Conservation (phyloP, 2,797 vertebrate genomes). For the Phrynocephalus guinanensis region DNA sequence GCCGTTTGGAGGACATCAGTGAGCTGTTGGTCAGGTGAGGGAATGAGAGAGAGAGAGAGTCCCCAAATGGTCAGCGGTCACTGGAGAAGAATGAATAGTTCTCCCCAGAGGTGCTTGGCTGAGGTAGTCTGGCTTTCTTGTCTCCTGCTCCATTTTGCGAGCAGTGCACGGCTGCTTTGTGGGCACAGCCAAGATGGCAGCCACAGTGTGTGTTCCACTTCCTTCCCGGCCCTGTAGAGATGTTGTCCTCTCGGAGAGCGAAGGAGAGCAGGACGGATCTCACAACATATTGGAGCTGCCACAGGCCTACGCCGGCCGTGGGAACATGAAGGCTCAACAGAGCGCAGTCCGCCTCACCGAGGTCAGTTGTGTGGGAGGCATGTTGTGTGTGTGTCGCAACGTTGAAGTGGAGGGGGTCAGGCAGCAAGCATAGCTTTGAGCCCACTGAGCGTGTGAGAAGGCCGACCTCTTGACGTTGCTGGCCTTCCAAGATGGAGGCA, state of each 20-base stretch:
- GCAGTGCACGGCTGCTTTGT: background rate
- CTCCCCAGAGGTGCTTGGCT: background rate
- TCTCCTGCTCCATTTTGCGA: background rate
- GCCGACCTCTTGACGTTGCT: background rate
- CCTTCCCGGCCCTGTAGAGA: slow-evolving; percentile 76
- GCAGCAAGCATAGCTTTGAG: no score
- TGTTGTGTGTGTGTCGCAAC: background rate
- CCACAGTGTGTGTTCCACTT: background rate
- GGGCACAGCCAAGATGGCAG: background rate
- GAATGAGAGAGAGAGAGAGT: background rate
- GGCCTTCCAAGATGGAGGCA: background rate
- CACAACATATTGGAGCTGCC: slow-evolving; percentile 92
- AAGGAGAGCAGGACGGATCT: slow-evolving; percentile 90
- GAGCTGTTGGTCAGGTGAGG: slow-evolving; percentile 91
- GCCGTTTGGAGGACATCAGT: slow-evolving; percentile 91
- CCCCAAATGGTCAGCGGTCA: no score
- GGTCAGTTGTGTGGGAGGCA: slow-evolving; percentile 68
- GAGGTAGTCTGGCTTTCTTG: no score
- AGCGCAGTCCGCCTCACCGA: slow-evolving; percentile 92
- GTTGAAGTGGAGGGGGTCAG: background rate
- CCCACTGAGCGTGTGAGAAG: accelerated
- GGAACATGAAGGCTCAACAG: slow-evolving; percentile 91
- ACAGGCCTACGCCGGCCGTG: slow-evolving; percentile 87
- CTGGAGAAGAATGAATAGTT: background rate
- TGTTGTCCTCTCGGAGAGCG: slow-evolving; percentile 90